phyloP scores from a whole-genome alignment of 2,113 vertebrate species.

The Silurus glanis region DNA sequence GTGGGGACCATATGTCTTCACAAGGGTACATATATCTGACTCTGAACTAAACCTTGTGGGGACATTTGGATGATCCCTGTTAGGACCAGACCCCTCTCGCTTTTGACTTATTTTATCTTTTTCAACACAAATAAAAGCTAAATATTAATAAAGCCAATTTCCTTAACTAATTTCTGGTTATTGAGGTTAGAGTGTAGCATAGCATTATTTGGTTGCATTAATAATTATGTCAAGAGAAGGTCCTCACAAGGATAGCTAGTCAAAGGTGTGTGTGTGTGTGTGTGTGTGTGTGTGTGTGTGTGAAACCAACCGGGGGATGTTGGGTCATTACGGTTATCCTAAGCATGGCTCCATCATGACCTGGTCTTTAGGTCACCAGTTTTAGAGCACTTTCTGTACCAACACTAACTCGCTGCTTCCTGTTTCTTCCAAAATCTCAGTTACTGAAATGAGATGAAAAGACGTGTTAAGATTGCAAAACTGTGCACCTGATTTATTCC shows the following conservation, averaged over 20 bases:
- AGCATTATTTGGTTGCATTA: background rate
- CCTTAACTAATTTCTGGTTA: background rate
- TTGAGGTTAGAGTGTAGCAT: background rate
- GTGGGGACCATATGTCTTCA: background rate
- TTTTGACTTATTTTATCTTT: too few species aligned
- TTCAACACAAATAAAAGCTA: too few species aligned
- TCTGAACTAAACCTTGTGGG: background rate
- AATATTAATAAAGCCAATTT: background rate
- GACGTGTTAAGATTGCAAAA: background rate
- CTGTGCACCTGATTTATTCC: too few species aligned
- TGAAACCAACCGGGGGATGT: constrained; percentile 13
- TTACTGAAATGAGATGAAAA: background rate
- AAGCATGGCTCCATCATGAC: constrained; percentile 28
- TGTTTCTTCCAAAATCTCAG: background rate
- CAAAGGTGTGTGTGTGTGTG: background rate
- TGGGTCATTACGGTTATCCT: constrained; percentile 38
- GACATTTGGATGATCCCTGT: background rate
- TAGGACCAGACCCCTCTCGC: background rate
- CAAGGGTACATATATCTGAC: background rate
- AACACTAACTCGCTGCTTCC: background rate
- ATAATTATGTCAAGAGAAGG: background rate
- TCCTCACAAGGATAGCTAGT: background rate
- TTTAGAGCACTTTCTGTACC: background rate
- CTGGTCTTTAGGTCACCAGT: constrained; percentile 15
- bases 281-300: constrained; percentile 1